phyloP scores from a whole-genome alignment of 2,888 invertebrate genomes.

The Ochropleura plecta region DNA sequence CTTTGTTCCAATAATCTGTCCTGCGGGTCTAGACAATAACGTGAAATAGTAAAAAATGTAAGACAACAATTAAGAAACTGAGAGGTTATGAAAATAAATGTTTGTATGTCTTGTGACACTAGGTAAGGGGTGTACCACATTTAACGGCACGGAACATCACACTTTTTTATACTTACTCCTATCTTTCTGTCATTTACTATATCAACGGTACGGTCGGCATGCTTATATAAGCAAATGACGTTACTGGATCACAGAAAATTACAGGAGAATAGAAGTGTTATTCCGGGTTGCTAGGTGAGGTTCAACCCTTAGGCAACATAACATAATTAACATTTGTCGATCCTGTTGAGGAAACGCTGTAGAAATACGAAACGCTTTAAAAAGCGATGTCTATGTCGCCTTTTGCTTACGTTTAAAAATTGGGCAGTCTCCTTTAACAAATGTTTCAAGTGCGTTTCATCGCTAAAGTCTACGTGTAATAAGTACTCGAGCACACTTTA shows the following conservation, averaged over 20 bases:
- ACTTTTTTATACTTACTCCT: too few relatives aligned
- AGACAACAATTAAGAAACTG: too few relatives aligned
- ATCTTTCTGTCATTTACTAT: too few relatives aligned
- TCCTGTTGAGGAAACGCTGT: background rate
- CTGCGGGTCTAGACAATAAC: background rate
- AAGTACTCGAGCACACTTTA: slow-evolving; percentile 90
- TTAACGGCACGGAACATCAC: too few relatives aligned
- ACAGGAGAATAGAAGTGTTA: too few relatives aligned
- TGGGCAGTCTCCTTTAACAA: background rate
- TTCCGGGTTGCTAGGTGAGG: too few relatives aligned
- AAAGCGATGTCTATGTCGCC: background rate
- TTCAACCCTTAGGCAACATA: background rate
- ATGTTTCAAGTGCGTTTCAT: slow-evolving; percentile 32
- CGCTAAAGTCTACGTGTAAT: slow-evolving; percentile 70
- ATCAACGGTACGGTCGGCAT: too few relatives aligned
- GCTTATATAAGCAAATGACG: too few relatives aligned
- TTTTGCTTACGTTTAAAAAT: background rate
- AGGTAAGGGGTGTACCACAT: too few relatives aligned
- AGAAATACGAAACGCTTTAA: background rate
- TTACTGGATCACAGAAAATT: too few relatives aligned
- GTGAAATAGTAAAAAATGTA: background rate
- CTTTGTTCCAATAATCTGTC: background rate
- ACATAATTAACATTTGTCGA: background rate
- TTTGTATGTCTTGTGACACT: background rate
- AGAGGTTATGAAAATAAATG: background rate